Conservation (phyloP, 2,113 vertebrate species). For the Loxodonta africana region DNA sequence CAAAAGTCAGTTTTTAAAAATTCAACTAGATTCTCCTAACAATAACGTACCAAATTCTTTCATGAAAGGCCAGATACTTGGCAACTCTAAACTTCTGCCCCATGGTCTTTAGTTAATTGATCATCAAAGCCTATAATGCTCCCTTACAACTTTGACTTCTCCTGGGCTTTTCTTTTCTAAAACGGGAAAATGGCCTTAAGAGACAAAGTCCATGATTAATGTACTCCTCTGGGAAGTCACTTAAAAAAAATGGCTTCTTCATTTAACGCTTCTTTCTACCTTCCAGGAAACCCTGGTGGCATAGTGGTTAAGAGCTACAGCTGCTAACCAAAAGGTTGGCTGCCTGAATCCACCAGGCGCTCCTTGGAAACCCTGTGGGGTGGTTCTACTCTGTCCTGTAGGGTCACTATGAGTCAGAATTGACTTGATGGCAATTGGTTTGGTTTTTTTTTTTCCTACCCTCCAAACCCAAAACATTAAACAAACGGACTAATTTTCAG, state of each 20-base stretch:
- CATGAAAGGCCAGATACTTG: background rate
- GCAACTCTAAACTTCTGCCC: background rate
- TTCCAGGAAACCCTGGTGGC: background rate
- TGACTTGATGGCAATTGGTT: too few species aligned
- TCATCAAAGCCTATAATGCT: background rate
- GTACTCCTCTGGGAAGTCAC: background rate
- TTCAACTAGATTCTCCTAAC: background rate
- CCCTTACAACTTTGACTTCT: background rate
- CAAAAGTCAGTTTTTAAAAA: slow-evolving; percentile 13
- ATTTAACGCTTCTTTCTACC: background rate
- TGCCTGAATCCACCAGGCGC: too few species aligned
- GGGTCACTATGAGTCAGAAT: too few species aligned
- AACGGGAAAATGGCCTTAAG: background rate
- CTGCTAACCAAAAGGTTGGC: too few species aligned
- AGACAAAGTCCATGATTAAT: background rate
- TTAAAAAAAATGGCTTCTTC: background rate
- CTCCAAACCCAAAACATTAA: background rate
- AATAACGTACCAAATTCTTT: background rate
- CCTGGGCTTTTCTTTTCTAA: background rate
- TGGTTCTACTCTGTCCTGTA: too few species aligned
- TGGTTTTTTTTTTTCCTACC: background rate
- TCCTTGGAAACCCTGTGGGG: too few species aligned
- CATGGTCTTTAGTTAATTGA: background rate
- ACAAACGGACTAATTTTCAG: background rate
- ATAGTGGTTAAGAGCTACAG: too few species aligned